phyloP scores from a whole-genome alignment of 2,888 invertebrate genomes.

The Heliconius aoede region DNA sequence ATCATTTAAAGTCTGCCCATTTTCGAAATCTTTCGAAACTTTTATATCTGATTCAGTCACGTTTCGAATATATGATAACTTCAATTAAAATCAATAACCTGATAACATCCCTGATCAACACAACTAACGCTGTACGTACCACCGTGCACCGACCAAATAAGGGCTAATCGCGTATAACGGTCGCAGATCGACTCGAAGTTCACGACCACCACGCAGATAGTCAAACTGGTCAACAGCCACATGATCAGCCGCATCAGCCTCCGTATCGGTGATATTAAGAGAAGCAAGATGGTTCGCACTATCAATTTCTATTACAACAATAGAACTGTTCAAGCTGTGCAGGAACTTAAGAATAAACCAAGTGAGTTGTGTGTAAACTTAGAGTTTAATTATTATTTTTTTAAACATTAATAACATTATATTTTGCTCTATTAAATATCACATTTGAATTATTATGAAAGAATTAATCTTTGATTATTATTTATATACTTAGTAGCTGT shows the following conservation, averaged over 20 bases:
- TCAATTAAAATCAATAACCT: too few species aligned
- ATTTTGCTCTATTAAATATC: too few species aligned
- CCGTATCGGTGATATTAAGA: slow-evolving; percentile 96
- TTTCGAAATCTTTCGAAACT: too few species aligned
- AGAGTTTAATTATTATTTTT: too few species aligned
- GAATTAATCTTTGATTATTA: too few species aligned
- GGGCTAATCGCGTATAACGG: slow-evolving; percentile 61
- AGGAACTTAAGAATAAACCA: slow-evolving; percentile 97
- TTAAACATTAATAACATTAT: too few species aligned
- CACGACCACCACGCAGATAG: slow-evolving; percentile 98
- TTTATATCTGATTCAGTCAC: too few species aligned
- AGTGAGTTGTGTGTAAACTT: slow-evolving; percentile 63
- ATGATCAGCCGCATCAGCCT: slow-evolving; percentile 97
- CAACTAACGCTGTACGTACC: slow-evolving; percentile 19
- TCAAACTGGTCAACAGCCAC: slow-evolving; percentile 97
- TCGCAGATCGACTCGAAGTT: slow-evolving; percentile 95
- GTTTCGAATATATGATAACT: too few species aligned
- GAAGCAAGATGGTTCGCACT: slow-evolving; percentile 98
- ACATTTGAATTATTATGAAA: too few species aligned
- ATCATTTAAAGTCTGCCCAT: too few species aligned
- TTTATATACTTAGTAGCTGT: too few species aligned
- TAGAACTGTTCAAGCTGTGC: slow-evolving; percentile 97
- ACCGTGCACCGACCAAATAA: slow-evolving; percentile 52
- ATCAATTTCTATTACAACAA: slow-evolving; percentile 99
- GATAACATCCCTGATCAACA: not conserved